Conservation (phyloP, 1,140 invertebrate species). For the Drosophila mauritiana region DNA sequence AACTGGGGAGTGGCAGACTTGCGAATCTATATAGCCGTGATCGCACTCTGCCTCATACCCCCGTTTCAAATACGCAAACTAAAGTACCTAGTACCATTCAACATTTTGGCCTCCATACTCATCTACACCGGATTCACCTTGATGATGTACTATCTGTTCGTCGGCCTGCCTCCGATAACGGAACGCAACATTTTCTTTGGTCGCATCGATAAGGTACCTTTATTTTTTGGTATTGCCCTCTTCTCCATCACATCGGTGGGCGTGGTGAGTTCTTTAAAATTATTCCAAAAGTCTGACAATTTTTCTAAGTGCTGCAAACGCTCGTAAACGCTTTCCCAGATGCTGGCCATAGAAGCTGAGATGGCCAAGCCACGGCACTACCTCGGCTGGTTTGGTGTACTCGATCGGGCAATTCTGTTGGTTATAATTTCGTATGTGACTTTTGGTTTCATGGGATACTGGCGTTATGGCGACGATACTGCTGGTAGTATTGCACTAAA, state of each 20-base stretch:
- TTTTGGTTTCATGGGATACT: constrained; percentile 53
- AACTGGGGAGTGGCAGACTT: constrained; percentile 1
- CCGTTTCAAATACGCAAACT: constrained; percentile 38
- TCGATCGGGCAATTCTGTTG: background rate
- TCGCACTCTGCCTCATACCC: constrained; percentile 14
- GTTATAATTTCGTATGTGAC: constrained; percentile 4
- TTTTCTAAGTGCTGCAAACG: no score
- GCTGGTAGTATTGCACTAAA: constrained; percentile 33
- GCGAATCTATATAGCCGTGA: constrained; percentile 7
- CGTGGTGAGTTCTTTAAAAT: constrained; percentile 37
- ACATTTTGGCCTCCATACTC: constrained; percentile 24
- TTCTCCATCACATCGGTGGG: constrained; percentile 51
- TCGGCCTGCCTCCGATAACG: constrained; percentile 17
- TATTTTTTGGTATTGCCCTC: constrained; percentile 40
- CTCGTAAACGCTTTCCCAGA: constrained; percentile 13
- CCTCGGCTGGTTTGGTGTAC: constrained; percentile 41
- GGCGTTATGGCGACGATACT: constrained; percentile 25
- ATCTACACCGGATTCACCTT: constrained; percentile 21
- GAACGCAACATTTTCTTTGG: constrained; percentile 16
- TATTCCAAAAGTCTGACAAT: no score
- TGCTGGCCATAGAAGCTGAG: constrained; percentile 47
- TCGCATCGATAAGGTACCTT: background rate
- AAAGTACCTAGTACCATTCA: constrained; percentile 52
- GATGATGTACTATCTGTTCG: constrained; percentile 45
- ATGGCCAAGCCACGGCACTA: constrained; percentile 37